Evolutionary conservation across 2,113 vertebrate species (phyloP).

Genomic region (Mus spicilegus): DNA sequence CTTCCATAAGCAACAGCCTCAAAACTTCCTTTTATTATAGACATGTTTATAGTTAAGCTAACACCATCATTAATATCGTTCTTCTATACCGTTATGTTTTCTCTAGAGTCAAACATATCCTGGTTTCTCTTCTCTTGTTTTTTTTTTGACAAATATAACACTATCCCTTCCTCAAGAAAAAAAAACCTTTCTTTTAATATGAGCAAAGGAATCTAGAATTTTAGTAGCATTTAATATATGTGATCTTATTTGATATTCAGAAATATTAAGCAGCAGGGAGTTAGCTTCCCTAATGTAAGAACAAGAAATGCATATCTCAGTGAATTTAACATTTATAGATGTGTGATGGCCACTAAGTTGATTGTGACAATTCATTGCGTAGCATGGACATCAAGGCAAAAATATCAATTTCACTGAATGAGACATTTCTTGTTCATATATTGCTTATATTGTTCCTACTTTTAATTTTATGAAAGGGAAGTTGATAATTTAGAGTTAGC

Average conservation of each 20-base stretch:
- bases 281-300: neutral
- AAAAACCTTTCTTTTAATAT: neutral
- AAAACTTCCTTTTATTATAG: neutral
- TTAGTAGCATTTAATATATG: neutral
- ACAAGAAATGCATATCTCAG: neutral
- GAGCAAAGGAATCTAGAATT: neutral
- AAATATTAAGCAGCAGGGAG: neutral
- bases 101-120: neutral
- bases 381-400: neutral
- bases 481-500: neutral
- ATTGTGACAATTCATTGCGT: conserved; percentile 3
- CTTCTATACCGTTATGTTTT: neutral
- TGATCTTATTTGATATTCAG: neutral
- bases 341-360: neutral
- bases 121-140: neutral
- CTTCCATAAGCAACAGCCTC: neutral
- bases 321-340: neutral
- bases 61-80: neutral
- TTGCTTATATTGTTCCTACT: neutral
- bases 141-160: neutral
- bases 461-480: neutral
- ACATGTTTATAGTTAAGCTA: neutral
- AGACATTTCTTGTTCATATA: neutral
- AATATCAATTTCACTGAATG: neutral
- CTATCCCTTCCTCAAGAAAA: neutral